Conservation (phyloP, 2,113 vertebrate genomes). For the Gallinago paraguaiae region DNA sequence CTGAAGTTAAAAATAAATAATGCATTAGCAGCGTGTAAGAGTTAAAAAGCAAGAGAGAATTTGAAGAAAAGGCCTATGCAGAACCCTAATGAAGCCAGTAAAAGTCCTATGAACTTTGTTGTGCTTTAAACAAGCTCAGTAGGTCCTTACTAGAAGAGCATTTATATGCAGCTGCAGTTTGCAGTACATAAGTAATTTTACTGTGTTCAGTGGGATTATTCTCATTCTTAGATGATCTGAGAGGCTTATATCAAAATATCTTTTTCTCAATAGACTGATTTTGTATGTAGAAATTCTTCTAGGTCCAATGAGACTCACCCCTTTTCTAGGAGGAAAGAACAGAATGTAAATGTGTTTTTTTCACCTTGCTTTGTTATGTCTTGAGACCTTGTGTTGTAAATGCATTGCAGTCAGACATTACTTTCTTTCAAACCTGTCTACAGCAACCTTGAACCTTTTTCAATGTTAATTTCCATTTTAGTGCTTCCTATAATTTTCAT, state of each 20-base stretch:
- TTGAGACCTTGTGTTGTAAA: background rate
- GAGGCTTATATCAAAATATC: background rate
- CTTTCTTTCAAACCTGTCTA: background rate
- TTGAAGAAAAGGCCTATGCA: background rate
- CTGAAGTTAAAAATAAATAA: background rate
- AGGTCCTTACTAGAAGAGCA: background rate
- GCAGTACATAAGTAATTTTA: background rate
- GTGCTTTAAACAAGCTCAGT: background rate
- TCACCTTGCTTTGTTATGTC: background rate
- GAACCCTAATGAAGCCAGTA: background rate
- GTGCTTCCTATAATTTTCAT: background rate
- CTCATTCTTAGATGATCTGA: background rate
- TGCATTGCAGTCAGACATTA: background rate
- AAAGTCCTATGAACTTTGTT: background rate
- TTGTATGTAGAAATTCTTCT: background rate
- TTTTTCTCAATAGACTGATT: background rate
- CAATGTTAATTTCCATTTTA: slow-evolving; percentile 10
- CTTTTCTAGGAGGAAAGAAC: background rate
- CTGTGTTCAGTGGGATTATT: background rate
- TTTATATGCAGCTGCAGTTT: background rate
- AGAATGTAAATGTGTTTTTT: background rate
- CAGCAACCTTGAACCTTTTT: background rate
- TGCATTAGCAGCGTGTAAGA: background rate
- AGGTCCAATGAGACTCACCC: background rate
- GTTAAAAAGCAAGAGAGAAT: background rate